These are phyloP conservation scores for Eutrigla gurnardus DNA, from an alignment of 2,797 vertebrate genomes.

Conservation along the genomic window DNA sequence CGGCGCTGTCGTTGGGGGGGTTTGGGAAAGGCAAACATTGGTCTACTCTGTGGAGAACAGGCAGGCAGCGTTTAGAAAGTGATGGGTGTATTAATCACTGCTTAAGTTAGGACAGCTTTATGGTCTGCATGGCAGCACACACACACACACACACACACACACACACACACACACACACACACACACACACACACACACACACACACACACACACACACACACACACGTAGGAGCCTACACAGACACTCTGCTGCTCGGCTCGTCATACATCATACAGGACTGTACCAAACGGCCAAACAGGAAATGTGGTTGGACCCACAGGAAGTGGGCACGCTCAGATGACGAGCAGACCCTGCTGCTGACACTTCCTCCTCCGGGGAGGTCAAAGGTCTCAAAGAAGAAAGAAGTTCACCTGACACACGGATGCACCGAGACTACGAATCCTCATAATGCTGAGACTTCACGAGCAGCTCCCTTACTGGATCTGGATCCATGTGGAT, in stretches of 20 bases:
- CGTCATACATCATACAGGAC: slow-evolving; percentile 47
- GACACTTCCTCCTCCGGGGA: slow-evolving; percentile 66
- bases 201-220: slow-evolving; percentile 34
- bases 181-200: slow-evolving; percentile 49
- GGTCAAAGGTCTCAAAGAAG: slow-evolving; percentile 62
- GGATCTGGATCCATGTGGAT: too few species aligned
- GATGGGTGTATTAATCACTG: slow-evolving; percentile 89
- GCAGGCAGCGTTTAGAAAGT: slow-evolving; percentile 86
- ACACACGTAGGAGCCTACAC: slow-evolving; percentile 42
- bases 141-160: slow-evolving; percentile 47
- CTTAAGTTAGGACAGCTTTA: slow-evolving; percentile 85
- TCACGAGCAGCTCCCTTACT: too few species aligned
- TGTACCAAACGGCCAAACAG: slow-evolving; percentile 60
- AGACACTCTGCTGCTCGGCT: slow-evolving; percentile 58
- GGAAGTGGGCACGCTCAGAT: slow-evolving; percentile 71
- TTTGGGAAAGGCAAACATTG: slow-evolving; percentile 85
- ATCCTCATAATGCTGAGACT: too few species aligned
- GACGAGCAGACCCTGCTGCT: slow-evolving; percentile 62
- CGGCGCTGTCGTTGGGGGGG: slow-evolving; percentile 69
- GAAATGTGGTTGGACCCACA: slow-evolving; percentile 66
- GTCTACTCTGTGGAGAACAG: slow-evolving; percentile 79
- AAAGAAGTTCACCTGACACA: slow-evolving; percentile 77
- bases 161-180: slow-evolving; percentile 43
- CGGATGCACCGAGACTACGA: slow-evolving; percentile 9
- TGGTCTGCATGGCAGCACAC: slow-evolving; percentile 67